Evolutionary conservation across 2,888 invertebrate genomes (phyloP).

Genomic region (Pycnomerus fuliginosus): DNA sequence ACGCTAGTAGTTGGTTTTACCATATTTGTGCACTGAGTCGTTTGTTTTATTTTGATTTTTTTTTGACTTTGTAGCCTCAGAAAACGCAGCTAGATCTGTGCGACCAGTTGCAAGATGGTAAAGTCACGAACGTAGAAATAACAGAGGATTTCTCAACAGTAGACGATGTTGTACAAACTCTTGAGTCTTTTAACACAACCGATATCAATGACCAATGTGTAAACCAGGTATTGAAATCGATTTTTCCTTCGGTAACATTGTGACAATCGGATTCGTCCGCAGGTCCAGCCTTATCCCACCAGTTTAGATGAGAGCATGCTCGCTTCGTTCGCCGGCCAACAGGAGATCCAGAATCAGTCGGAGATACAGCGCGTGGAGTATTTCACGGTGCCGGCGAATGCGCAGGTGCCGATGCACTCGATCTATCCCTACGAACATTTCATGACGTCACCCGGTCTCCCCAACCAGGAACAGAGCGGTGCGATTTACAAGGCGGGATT

Average conservation of each 20-base stretch:
- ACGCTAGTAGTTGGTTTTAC: constrained; percentile 10
- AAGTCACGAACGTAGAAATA: constrained; percentile 39
- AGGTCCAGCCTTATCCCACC: constrained; percentile 48
- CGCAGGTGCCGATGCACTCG: constrained; percentile 48
- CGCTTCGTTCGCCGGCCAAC: constrained; percentile 48
- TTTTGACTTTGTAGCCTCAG: constrained; percentile 32
- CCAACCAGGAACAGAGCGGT: constrained; percentile 44
- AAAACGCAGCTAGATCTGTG: constrained; percentile 46
- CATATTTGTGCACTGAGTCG: constrained; percentile 16
- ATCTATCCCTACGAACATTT: constrained; percentile 52
- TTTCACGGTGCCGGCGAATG: constrained; percentile 50
- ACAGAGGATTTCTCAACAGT: constrained; percentile 45
- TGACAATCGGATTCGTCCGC: constrained; percentile 12
- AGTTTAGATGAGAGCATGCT: constrained; percentile 52
- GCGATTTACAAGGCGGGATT: constrained; percentile 50
- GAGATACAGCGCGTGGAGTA: constrained; percentile 54
- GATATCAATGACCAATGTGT: constrained; percentile 55
- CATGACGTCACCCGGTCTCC: constrained; percentile 50
- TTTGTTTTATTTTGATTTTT: constrained; percentile 8
- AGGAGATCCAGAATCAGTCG: constrained; percentile 43
- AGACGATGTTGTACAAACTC: constrained; percentile 50
- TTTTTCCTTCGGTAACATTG: neutral
- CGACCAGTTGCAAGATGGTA: constrained; percentile 42
- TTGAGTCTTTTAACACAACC: constrained; percentile 57
- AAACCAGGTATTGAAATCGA: constrained; percentile 26